Conservation (phyloP, 1,140 invertebrate species). For the Rhopalosiphum padi region DNA sequence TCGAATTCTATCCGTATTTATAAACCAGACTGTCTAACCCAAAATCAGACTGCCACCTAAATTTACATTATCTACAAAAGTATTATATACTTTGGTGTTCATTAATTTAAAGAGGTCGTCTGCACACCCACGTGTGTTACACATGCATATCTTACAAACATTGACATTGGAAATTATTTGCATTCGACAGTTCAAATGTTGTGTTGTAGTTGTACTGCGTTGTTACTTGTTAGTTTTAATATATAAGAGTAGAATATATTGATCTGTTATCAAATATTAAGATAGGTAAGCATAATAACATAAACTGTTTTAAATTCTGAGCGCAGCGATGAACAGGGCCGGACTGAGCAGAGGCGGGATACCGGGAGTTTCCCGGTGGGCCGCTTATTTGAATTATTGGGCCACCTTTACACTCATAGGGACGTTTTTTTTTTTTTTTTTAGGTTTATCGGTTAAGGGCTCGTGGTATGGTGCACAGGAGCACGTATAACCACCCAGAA, state of each 20-base stretch:
- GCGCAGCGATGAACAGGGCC: background rate
- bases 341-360: no score
- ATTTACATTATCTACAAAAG: background rate
- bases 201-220: background rate
- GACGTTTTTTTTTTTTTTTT: no score
- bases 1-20: background rate
- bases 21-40: background rate
- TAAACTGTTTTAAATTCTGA: background rate
- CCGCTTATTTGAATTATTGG: no score
- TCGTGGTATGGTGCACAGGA: no score
- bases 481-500: no score
- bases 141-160: background rate
- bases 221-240: background rate
- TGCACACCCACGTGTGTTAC: no score
- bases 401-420: no score
- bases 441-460: no score
- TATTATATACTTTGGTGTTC: background rate
- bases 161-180: background rate
- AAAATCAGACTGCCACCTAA: background rate
- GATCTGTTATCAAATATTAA: no score
- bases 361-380: no score
- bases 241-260: no score
- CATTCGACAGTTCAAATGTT: background rate
- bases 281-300: background rate
- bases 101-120: no score